phyloP scores from a whole-genome alignment of 30 jellyfish, hydroid and myxozoan species.

The Turritopsis rubra region DNA sequence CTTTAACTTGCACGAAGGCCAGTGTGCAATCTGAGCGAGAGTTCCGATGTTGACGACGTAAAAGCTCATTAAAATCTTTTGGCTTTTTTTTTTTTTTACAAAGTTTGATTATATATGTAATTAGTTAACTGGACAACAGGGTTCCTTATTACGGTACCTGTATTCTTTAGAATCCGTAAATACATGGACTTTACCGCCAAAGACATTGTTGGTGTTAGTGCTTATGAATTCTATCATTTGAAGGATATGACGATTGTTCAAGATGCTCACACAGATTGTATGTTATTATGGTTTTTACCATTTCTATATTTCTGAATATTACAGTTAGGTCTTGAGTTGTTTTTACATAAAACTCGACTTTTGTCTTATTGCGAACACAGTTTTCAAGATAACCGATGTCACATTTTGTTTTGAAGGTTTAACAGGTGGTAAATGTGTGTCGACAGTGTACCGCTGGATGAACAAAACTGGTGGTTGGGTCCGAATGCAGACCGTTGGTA shows the following conservation, averaged over 20 bases:
- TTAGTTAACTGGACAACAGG: no score
- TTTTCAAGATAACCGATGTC: no score
- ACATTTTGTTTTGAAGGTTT: slow-evolving; percentile 18
- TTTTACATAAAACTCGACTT: no score
- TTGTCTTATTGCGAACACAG: no score
- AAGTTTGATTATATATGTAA: no score
- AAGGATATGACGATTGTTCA: slow-evolving; percentile 34
- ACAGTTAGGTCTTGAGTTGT: background rate
- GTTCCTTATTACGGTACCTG: background rate
- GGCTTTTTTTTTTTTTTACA: no score
- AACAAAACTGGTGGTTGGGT: slow-evolving; percentile 53
- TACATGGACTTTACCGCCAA: slow-evolving; percentile 35
- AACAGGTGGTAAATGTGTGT: slow-evolving; percentile 25
- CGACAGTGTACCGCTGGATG: slow-evolving; percentile 46
- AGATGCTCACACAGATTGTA: slow-evolving; percentile 36
- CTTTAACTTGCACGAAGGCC: no score
- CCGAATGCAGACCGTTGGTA: slow-evolving; percentile 45
- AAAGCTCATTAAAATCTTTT: no score
- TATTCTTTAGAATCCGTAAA: slow-evolving; percentile 28
- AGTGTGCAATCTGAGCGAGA: no score
- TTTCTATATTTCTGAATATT: background rate
- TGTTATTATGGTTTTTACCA: slow-evolving; percentile 1
- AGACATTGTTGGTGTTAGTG: slow-evolving; percentile 46
- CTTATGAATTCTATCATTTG: slow-evolving; percentile 39
- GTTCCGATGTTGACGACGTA: no score